Base-by-base conservation (phyloP, 2,113 vertebrate species). In the Syngnathoides biaculeatus region DNA sequence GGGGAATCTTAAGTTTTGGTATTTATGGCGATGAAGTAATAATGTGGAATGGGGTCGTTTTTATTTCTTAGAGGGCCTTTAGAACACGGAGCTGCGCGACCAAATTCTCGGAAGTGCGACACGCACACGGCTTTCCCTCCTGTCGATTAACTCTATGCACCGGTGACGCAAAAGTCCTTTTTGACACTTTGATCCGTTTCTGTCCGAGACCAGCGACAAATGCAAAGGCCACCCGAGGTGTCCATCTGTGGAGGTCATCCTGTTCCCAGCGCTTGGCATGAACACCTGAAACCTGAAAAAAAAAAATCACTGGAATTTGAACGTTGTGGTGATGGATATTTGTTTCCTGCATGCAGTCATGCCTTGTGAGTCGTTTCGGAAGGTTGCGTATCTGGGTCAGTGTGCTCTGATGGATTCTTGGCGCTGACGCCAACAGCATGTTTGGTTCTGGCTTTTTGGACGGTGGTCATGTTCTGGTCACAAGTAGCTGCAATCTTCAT, bases 1-100 rank as follows among this genome's bases (percentile, higher is more conserved):
- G 17, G 55, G 77, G 77, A 77, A 75, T 81, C 79, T n/a, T n/a
- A 73, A 53, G 58, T 27, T 64, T 85, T 79, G 53, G 61, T 68
- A 67, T 75, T 75, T 62, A 47, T 78, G 81, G 61, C 52, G 61
- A 58, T 58, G 72, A 76, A 78, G 56, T 56, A 35, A 72, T 70
- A 65, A 13, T 12, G 64, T 10, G 50, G 14, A 77, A 57, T 64
- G 60, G 69, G 74, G 55, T 68, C 73, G 67, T n/a, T 43, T 64
- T 35, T 11, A 30, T 26, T 17, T 17, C 12, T 58, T 35, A 10
- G 17, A 55, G 48, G 50, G 67, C 69, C 68, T 75, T 74, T 74
- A 38, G 48, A 75, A 77, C 61, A 47, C 81, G 78, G 79, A 86
- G 84, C 84, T 86, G 79, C 72, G 80, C 40, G 70, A 88, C 86